Percentiles rank a stretch among this genome's conserved stretches.
phyloP scores from a whole-genome alignment of 2,797 vertebrate species.

The Podarcis lilfordi region DNA sequence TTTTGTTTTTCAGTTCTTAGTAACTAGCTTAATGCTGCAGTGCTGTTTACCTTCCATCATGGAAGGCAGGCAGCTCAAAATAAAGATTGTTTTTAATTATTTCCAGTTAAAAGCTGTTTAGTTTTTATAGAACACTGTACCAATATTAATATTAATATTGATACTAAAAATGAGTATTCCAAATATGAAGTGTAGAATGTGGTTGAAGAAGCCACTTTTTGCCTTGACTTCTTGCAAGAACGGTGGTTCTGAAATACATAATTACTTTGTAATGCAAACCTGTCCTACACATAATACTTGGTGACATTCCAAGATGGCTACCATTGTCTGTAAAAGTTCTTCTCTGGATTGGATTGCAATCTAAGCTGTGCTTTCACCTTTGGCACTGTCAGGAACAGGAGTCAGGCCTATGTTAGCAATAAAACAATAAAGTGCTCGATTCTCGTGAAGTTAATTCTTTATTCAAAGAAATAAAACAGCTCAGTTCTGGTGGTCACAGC shows the following conservation, averaged over 20 bases:
- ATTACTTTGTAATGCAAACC: neutral
- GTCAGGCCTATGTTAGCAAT: neutral
- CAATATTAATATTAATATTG: no score
- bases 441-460: no score
- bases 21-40: no score
- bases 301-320: neutral
- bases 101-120: neutral
- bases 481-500: no score
- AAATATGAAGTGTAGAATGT: neutral
- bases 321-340: neutral
- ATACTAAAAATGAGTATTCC: neutral
- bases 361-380: neutral
- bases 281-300: neutral
- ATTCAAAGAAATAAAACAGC: no score
- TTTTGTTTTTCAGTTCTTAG: neutral
- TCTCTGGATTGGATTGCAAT: neutral
- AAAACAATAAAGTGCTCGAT: no score
- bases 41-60: neutral
- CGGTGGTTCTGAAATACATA: neutral
- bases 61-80: neutral
- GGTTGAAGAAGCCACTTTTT: neutral
- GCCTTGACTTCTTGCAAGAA: neutral
- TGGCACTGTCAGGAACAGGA: neutral
- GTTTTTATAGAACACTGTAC: neutral
- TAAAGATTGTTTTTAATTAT: neutral